phyloP scores from a whole-genome alignment of 2,888 invertebrate genomes.

The Sthenelais limicola region DNA sequence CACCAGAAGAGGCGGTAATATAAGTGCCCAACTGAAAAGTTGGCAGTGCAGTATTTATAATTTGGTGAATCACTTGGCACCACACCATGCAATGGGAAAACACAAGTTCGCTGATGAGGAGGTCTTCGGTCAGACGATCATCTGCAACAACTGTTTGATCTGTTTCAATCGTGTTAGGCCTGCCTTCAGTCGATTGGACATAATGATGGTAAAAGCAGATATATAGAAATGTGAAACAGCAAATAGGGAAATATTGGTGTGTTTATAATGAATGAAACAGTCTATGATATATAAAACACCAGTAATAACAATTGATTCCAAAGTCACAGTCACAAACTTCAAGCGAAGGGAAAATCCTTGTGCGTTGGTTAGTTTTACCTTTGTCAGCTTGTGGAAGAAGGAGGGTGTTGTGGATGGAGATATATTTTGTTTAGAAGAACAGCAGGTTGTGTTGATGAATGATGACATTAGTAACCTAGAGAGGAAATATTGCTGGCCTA shows the following conservation, averaged over 20 bases:
- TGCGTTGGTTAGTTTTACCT: slow-evolving; percentile 37
- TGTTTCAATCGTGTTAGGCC: neutral
- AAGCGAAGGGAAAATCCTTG: slow-evolving; percentile 32
- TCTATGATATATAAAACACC: slow-evolving; percentile 8
- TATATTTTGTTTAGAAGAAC: too few relatives aligned
- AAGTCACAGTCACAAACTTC: slow-evolving; percentile 37
- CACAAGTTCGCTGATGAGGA: too few relatives aligned
- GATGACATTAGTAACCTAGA: slow-evolving; percentile 15
- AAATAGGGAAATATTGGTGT: slow-evolving; percentile 3
- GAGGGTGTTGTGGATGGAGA: too few relatives aligned
- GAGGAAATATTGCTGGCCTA: slow-evolving; percentile 32
- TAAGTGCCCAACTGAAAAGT: slow-evolving; percentile 27
- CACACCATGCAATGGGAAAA: slow-evolving; percentile 30
- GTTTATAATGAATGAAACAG: slow-evolving; percentile 14
- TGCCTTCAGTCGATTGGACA: slow-evolving; percentile 3
- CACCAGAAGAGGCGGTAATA: slow-evolving; percentile 13
- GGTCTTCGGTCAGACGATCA: too few relatives aligned
- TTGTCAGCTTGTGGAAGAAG: slow-evolving; percentile 12
- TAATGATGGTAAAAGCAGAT: slow-evolving; percentile 23
- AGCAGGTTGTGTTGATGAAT: too few relatives aligned
- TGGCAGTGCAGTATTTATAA: slow-evolving; percentile 25
- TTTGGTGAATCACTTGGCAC: slow-evolving; percentile 18
- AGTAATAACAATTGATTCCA: slow-evolving; percentile 34
- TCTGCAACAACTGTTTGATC: too few relatives aligned
- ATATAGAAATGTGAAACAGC: slow-evolving; percentile 17